Percentiles rank a stretch among this genome's conserved stretches.
phyloP scores from a whole-genome alignment of 2,113 vertebrate genomes.

The Rafetus swinhoei region DNA sequence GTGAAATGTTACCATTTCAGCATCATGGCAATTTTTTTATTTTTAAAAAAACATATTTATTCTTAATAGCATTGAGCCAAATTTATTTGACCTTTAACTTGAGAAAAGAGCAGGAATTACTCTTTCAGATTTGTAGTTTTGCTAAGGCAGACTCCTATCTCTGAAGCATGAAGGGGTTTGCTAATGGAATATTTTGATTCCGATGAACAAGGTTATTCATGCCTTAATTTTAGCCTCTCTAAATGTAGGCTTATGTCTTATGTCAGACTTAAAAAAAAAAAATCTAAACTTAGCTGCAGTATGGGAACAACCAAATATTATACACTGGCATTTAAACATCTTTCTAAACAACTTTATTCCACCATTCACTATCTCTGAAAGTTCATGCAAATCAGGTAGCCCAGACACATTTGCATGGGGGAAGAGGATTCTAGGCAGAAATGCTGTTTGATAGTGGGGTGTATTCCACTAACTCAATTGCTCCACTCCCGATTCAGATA shows the following conservation, averaged over 20 bases:
- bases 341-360: neutral
- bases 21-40: neutral
- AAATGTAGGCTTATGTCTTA: neutral
- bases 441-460: neutral
- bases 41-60: neutral
- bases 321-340: neutral
- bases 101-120: neutral
- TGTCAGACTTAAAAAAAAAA: neutral
- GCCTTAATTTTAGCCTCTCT: neutral
- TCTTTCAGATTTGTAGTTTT: neutral
- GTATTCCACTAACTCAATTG: neutral
- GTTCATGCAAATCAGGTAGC: neutral
- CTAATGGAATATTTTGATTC: neutral
- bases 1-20: neutral
- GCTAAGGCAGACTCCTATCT: neutral
- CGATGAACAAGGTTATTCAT: neutral
- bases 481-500: neutral
- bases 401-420: neutral
- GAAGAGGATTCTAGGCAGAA: neutral
- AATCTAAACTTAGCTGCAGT: neutral
- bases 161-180: neutral
- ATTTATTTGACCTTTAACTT: neutral
- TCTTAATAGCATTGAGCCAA: slow-evolving; percentile 1
- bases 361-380: neutral
- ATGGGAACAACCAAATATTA: neutral